Percentiles rank a stretch among this genome's conserved stretches.
Conservation (phyloP, 92 coral and sea anemone species). For the Palythoa heliodiscus region DNA sequence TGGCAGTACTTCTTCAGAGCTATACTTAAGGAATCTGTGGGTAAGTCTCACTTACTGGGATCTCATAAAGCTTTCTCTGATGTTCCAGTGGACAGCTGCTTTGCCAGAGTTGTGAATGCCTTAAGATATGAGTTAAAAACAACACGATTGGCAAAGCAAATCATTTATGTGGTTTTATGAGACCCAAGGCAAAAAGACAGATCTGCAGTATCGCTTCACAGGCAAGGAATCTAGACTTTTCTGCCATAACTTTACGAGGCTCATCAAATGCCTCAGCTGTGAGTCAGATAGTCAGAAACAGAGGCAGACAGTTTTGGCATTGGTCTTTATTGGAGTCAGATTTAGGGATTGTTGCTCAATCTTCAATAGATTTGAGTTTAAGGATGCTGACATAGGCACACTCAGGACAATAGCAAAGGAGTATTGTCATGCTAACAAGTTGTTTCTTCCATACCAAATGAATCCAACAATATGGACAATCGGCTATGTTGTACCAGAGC, state of each 20-base stretch:
- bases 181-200: constrained; percentile 10
- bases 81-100: background rate
- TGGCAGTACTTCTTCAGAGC: constrained; percentile 4
- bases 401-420: background rate
- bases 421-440: constrained; percentile 1
- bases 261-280: constrained; percentile 4
- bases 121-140: background rate
- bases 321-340: constrained; percentile 3
- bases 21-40: background rate
- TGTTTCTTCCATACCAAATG: constrained; percentile 4
- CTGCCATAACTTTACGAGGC: background rate
- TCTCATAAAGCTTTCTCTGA: background rate
- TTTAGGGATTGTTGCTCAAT: constrained; percentile 10
- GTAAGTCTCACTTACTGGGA: background rate
- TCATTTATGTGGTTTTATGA: constrained; percentile 10
- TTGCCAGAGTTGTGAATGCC: constrained; percentile 1
- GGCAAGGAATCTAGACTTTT: constrained; percentile 5
- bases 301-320: constrained; percentile 2
- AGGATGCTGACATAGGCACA: background rate
- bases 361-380: background rate
- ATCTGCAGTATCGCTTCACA: constrained; percentile 3
- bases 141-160: background rate
- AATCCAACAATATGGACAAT: constrained; percentile 9
- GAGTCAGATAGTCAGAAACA: background rate
- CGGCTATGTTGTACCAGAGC: background rate